Percentiles rank a stretch among this genome's conserved stretches.
These are phyloP conservation scores for Sebastolobus altivelis DNA, from an alignment of 2,797 vertebrate genomes.

Conservation along the genomic window DNA sequence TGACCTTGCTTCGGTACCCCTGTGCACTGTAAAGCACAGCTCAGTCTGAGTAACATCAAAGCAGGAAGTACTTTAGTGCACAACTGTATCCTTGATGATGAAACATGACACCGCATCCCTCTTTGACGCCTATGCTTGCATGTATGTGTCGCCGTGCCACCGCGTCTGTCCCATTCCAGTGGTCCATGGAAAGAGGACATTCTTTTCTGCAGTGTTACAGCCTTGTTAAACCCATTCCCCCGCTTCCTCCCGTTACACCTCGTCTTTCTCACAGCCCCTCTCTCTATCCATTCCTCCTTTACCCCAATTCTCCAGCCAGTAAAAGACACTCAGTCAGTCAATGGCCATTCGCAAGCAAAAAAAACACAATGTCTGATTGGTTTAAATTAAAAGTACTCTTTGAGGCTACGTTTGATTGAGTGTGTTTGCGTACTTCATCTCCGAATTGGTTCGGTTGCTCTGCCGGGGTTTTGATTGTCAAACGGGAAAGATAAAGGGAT, in stretches of 20 bases:
- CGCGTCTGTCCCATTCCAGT: slow-evolving; percentile 49
- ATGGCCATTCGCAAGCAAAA: slow-evolving; percentile 28
- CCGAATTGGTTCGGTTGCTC: slow-evolving; percentile 3
- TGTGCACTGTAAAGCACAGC: not conserved
- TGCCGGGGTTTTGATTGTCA: slow-evolving; percentile 26
- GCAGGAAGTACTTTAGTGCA: slow-evolving; percentile 23
- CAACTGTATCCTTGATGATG: slow-evolving; percentile 28
- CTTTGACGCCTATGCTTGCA: not conserved
- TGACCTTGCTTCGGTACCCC: slow-evolving; percentile 28
- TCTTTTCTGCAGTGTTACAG: slow-evolving; percentile 61
- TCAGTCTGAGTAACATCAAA: slow-evolving; percentile 32
- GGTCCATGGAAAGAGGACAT: slow-evolving; percentile 63
- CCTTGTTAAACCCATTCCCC: slow-evolving; percentile 63
- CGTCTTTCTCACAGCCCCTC: slow-evolving; percentile 48
- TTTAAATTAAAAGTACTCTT: slow-evolving; percentile 37
- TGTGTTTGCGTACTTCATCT: slow-evolving; percentile 20
- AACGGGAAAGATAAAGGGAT: slow-evolving; percentile 46
- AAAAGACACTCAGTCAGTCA: slow-evolving; percentile 49
- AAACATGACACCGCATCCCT: slow-evolving; percentile 38
- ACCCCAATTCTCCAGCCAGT: slow-evolving; percentile 17
- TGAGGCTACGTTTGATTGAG: slow-evolving; percentile 5
- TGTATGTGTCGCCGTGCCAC: slow-evolving; percentile 24
- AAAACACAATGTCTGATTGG: slow-evolving; percentile 26
- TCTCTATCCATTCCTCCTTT: slow-evolving; percentile 31
- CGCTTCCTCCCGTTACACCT: slow-evolving; percentile 46